Base-by-base conservation (phyloP, 2,888 invertebrate genomes). In the Tipula confusa region DNA sequence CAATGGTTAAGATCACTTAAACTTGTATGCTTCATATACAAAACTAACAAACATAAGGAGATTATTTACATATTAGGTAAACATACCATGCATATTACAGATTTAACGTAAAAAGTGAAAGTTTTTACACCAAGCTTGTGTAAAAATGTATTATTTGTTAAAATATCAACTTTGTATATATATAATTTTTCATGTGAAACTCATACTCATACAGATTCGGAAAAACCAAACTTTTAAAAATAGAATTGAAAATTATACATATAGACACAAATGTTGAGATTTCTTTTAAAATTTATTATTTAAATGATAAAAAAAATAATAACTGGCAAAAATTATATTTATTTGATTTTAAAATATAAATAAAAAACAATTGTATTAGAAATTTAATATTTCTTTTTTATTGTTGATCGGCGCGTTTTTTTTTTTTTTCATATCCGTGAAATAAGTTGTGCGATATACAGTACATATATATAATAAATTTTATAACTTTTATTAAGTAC, bases 321-420 rank as follows among this genome's bases (percentile, higher is more conserved):
- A 64, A 64, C 64, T 64, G 64, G 64, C 64, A 64, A 64, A 64
- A 64, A 64, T 9, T 24, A 64, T 64, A 64, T 64, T 64, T 64
- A 64, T 64, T 64, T 64, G 64, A 64, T 64, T 64, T 64, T 64
- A 64, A 64, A 64, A 64, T 64, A 64, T 64, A 64, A 64, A 64
- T 64, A 24, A 64, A 24, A 24, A 64, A 64, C 64, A 64, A 64
- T 64, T 4, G 64, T 64, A 64, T 64, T 64, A 64, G 64, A 64
- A 64, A 64, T 64, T 64, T 64, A 24, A 64, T 64, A 24, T 64
- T 64, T 2, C 24, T 64, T 64, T 64, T 64, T 64, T 64, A 64
- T 64, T 64, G 64, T 64, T 64, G 64, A 64, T 64, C 64, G 2
- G 64, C 64, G 64, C 9, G 64, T 43, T 43, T 43, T 43, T 15